Conservation (phyloP, 2,888 invertebrate genomes). For the Imbricaverruca yamaguchii region DNA sequence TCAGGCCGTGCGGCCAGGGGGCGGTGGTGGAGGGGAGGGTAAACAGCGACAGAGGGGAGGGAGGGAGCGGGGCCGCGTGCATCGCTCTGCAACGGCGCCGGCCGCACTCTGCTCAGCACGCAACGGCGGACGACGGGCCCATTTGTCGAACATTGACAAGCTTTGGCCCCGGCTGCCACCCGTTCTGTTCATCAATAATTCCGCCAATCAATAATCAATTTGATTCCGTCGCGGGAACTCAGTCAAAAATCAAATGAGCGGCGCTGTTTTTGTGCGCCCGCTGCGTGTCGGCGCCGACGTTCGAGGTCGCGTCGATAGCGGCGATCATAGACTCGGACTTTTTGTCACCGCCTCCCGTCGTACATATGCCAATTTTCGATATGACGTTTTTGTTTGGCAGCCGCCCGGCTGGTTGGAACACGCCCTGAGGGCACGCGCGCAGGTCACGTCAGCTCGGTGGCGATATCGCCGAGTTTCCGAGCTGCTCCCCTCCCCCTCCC, state of each 20-base stretch:
- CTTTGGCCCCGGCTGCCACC: background rate
- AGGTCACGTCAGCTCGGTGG: conserved; percentile 1
- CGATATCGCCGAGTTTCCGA: background rate
- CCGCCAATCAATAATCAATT: conserved; percentile 17
- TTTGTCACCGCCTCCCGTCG: background rate
- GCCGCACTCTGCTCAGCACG: background rate
- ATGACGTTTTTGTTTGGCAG: conserved; percentile 14
- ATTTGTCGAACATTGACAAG: background rate
- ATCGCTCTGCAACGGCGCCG: background rate
- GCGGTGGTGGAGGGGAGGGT: background rate
- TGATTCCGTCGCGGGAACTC: background rate
- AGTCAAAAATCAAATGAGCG: conserved; percentile 13
- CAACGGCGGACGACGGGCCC: background rate
- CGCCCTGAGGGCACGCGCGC: background rate
- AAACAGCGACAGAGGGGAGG: too few species aligned
- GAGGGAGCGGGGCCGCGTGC: background rate
- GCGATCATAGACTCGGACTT: conserved; percentile 1
- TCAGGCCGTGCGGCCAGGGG: background rate
- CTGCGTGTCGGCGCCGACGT: conserved; percentile 1
- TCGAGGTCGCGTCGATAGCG: conserved; percentile 4
- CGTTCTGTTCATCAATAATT: conserved; percentile 4
- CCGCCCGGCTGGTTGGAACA: background rate
- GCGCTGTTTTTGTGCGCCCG: background rate
- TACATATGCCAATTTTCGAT: conserved; percentile 19
- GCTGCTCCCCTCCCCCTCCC: too few species aligned